Evolutionary conservation across 2,797 vertebrate species (phyloP).

Genomic region (Sus cebifrons): DNA sequence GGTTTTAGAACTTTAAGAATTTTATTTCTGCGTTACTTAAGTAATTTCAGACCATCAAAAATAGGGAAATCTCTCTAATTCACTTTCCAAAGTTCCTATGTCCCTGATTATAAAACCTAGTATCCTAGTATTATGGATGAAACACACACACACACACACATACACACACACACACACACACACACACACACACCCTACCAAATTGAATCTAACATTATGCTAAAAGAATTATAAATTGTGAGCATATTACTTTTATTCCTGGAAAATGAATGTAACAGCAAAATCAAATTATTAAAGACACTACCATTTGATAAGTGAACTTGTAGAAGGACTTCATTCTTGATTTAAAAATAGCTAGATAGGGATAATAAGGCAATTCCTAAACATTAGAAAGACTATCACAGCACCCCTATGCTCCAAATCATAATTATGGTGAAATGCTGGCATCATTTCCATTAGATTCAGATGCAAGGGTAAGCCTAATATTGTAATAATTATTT

Average conservation of each 20-base stretch:
- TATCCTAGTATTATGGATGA: background rate
- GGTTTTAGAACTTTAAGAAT: background rate
- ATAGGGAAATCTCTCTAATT: slow-evolving; percentile 12
- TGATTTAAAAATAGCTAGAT: slow-evolving; percentile 17
- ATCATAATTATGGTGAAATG: slow-evolving; percentile 23
- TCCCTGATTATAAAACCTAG: background rate
- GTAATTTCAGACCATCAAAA: background rate
- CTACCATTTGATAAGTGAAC: background rate
- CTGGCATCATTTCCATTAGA: background rate
- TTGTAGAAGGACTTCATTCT: background rate
- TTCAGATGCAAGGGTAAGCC: background rate
- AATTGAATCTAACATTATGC: background rate
- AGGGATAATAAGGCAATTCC: slow-evolving; percentile 29
- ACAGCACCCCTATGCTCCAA: background rate
- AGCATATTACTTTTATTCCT: slow-evolving; percentile 1
- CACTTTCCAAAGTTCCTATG: slow-evolving; percentile 16
- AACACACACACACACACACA: background rate
- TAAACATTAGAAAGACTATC: background rate
- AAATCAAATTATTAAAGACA: background rate
- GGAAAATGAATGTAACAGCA: slow-evolving; percentile 7
- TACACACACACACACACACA: background rate
- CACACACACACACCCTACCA: background rate
- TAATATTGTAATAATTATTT: slow-evolving; percentile 21
- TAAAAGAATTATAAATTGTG: slow-evolving; percentile 17
- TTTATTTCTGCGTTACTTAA: background rate